A percentile compares a stretch with the other conserved stretches of the same genome.
phyloP scores from a whole-genome alignment of 2,888 invertebrate species.

The Macrosiphum euphorbiae region DNA sequence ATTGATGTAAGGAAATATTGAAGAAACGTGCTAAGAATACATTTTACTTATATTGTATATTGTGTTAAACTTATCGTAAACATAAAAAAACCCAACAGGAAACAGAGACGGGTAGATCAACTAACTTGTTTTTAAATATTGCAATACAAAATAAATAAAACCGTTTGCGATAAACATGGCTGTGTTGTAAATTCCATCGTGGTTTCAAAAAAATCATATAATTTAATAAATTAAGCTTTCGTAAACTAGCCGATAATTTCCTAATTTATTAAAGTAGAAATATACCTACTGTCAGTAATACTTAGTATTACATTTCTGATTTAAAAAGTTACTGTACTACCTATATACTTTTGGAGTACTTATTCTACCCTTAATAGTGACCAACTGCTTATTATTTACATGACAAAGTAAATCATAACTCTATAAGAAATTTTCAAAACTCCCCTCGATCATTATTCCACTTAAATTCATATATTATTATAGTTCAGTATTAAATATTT shows the following conservation, averaged over 20 bases:
- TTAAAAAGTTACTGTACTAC: background rate
- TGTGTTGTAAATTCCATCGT: background rate
- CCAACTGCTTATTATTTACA: too few relatives aligned
- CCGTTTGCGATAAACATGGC: background rate
- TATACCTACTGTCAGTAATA: background rate
- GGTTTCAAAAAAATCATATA: background rate
- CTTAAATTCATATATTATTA: background rate
- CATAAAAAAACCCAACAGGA: background rate
- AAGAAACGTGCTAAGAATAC: constrained; percentile 38
- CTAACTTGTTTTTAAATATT: background rate
- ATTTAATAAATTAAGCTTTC: background rate
- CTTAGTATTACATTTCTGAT: background rate
- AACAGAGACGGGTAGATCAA: background rate
- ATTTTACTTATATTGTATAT: background rate
- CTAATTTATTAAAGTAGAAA: background rate
- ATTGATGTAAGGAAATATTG: background rate
- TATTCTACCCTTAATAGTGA: too few relatives aligned
- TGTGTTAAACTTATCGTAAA: background rate
- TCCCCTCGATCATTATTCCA: too few relatives aligned
- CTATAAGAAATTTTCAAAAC: too few relatives aligned
- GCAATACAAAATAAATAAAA: constrained; percentile 12
- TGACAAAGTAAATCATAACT: too few relatives aligned
- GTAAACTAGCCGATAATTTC: background rate
- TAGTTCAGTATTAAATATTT: background rate
- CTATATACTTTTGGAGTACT: background rate